These are phyloP conservation scores for Luscinia luscinia DNA, from an alignment of 2,797 vertebrate genomes.

Conservation along the genomic window DNA sequence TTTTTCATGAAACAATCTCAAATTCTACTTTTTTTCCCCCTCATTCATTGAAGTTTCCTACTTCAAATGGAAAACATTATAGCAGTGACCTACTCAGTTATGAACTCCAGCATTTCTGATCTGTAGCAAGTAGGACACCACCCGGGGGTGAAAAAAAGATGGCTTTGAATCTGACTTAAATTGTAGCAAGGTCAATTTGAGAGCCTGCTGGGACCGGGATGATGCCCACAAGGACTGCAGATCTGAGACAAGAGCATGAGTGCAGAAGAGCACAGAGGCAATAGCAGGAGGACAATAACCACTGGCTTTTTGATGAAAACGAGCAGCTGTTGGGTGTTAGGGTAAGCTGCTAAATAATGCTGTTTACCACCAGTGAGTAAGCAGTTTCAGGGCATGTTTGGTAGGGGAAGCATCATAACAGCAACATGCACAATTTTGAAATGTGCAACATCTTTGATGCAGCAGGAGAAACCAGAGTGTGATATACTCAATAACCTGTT, in stretches of 20 bases:
- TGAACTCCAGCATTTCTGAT: background rate
- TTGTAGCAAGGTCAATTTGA: background rate
- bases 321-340: slow-evolving; percentile 7
- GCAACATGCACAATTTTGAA: background rate
- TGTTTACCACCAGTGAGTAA: background rate
- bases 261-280: background rate
- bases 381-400: background rate
- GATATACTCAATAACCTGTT: background rate
- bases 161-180: background rate
- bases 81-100: background rate
- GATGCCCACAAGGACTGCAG: background rate
- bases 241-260: background rate
- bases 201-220: background rate
- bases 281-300: background rate
- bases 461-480: background rate
- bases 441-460: background rate
- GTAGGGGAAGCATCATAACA: background rate
- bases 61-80: slow-evolving; percentile 4
- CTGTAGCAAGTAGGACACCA: background rate
- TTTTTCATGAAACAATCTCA: slow-evolving; percentile 32
- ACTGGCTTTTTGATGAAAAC: background rate
- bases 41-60: background rate
- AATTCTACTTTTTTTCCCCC: background rate
- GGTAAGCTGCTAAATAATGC: background rate
- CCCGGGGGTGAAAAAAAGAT: background rate